A percentile compares a stretch with the other conserved stretches of the same genome.
These are phyloP conservation scores for Coracias cyanogaster DNA, from an alignment of 2,797 vertebrate species.

Conservation along the genomic window DNA sequence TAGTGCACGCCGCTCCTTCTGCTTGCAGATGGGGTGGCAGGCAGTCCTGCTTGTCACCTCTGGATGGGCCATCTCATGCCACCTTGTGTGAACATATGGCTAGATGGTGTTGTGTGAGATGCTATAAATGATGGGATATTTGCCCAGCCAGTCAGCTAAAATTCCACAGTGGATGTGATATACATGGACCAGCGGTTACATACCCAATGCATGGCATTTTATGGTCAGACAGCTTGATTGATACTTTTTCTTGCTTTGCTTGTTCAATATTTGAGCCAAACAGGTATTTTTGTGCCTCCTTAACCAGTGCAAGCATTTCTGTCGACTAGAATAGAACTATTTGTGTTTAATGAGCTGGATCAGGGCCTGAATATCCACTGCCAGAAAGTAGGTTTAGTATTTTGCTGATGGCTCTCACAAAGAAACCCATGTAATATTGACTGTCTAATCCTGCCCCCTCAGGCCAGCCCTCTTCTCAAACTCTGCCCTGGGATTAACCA, in stretches of 20 bases:
- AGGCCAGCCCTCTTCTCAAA: neutral
- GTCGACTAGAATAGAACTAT: neutral
- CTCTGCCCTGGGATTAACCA: neutral
- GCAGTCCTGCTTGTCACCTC: neutral
- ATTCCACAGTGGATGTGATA: neutral
- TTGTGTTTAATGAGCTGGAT: neutral
- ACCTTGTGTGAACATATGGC: rapidly evolving
- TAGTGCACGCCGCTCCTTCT: rapidly evolving
- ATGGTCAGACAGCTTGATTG: neutral
- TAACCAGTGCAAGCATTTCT: neutral
- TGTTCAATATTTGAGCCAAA: neutral
- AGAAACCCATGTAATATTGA: neutral
- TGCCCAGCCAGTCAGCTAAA: neutral
- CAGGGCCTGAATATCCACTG: neutral
- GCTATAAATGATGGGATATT: neutral
- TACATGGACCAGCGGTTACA: rapidly evolving
- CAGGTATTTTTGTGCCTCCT: neutral
- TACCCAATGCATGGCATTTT: rapidly evolving
- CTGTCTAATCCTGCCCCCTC: neutral
- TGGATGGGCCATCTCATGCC: neutral
- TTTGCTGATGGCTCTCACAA: neutral
- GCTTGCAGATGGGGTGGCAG: neutral
- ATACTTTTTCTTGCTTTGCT: neutral
- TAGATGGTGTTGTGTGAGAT: neutral
- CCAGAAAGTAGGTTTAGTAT: neutral